Evolutionary conservation across 1,140 invertebrate genomes (phyloP), one percentile per base, ranked within the genome.

Genomic region (Ephestia elutella): DNA sequence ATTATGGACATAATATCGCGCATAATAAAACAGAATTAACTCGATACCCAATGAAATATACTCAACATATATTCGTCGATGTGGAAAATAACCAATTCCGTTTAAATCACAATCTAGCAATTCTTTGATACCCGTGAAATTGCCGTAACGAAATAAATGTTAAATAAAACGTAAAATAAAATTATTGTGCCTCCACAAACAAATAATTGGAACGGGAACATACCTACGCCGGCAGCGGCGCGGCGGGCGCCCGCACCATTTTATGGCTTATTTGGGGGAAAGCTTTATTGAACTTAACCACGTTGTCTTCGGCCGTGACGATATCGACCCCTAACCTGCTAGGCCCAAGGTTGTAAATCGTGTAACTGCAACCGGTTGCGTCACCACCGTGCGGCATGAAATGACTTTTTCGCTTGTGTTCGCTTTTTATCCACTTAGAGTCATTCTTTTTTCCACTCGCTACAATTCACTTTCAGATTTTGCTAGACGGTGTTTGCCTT

Each of bases 151-250:
- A 78, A 82, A 86, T 87, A 87, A 87, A 87, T 86, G 85, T 87
- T 87, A 85, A 87, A 86, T 87, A 87, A 87, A 87, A 87, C 83
- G 82, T 82, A 81, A 85, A 87, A 87, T 84, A 87, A 87, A 87
- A 86, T 85, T 82, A 81, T 85, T 82, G 76, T 80, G 82, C 82
- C 80, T 85, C 85, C 83, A 78, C 82, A 86, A 87, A 85, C 83
- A 86, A 86, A 87, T 87, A 87, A 87, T 87, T 86, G 85, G 80
- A 79, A 79, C 74, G 80, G 79, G 75, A 79, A 78, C 73, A 71
- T 78, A 80, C 69, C 75, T 74, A 75, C 70, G 70, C 64, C 56
- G 59, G 74, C 38, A 44, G n/a, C 38, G 38, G 38, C 38, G 38
- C 68, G 71, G 21, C 69, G 61, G 60, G 83, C 77, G 79, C 76